Percentiles rank a stretch among this genome's conserved stretches.
Conservation (phyloP, 2,113 vertebrate genomes). For the Prinia subflava region DNA sequence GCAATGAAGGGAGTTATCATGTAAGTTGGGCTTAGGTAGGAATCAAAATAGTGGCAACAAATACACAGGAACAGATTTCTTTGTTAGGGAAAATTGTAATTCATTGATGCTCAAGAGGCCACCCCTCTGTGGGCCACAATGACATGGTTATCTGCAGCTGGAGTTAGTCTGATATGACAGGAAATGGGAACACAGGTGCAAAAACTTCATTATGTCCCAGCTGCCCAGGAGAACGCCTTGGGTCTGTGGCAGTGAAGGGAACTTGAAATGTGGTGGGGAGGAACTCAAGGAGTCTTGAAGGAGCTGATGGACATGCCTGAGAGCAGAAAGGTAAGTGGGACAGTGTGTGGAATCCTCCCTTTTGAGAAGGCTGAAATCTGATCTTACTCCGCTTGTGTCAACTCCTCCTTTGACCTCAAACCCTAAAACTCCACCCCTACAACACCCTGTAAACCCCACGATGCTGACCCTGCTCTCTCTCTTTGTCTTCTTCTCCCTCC, state of each 20-base stretch:
- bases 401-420: too few relatives aligned
- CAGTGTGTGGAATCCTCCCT: too few relatives aligned
- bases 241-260: neutral
- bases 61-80: neutral
- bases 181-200: neutral
- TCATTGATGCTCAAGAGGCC: neutral
- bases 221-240: neutral
- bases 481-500: too few relatives aligned
- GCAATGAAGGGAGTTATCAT: neutral
- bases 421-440: too few relatives aligned
- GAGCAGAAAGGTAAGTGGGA: neutral
- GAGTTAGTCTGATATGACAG: neutral
- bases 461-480: too few relatives aligned
- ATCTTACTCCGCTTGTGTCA: too few relatives aligned
- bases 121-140: neutral
- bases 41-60: neutral
- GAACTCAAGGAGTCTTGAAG: neutral
- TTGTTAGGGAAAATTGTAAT: neutral
- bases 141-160: neutral
- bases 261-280: neutral
- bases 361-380: too few relatives aligned
- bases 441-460: too few relatives aligned
- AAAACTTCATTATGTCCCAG: neutral
- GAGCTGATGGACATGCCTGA: neutral
- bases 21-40: neutral